A percentile compares a stretch with the other conserved stretches of the same genome.
These are phyloP conservation scores for Carposina sasakii DNA, from an alignment of 1,140 invertebrate genomes.

Conservation along the genomic window DNA sequence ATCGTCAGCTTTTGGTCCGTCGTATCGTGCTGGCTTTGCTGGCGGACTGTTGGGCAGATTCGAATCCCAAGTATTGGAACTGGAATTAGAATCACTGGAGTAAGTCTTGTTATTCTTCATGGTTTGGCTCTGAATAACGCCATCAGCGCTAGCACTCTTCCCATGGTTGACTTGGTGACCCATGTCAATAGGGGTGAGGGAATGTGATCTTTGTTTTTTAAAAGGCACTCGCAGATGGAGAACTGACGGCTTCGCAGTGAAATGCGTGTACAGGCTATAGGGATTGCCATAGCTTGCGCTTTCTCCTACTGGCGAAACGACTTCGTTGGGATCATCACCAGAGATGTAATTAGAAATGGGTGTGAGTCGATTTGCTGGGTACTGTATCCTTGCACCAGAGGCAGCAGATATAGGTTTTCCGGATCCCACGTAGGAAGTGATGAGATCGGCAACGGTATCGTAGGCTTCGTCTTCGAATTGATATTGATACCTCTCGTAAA, in stretches of 20 bases:
- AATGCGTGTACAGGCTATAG: constrained; percentile 68
- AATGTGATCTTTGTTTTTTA: constrained; percentile 80
- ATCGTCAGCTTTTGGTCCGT: constrained; percentile 56
- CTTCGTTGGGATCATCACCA: constrained; percentile 38
- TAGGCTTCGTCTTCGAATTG: constrained; percentile 96
- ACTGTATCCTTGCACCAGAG: constrained; percentile 89
- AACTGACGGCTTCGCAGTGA: constrained; percentile 71
- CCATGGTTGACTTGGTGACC: constrained; percentile 62
- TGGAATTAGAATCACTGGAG: constrained; percentile 46
- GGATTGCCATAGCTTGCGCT: constrained; percentile 49
- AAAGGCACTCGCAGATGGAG: constrained; percentile 76
- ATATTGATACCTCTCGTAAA: constrained; percentile 92
- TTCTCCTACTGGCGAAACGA: constrained; percentile 45
- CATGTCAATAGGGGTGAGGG: constrained; percentile 74
- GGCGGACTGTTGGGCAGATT: constrained; percentile 62
- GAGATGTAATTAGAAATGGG: constrained; percentile 56
- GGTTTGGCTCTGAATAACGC: constrained; percentile 71
- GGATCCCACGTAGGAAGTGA: constrained; percentile 95
- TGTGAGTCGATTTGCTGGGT: constrained; percentile 79
- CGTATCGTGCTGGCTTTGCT: constrained; percentile 64
- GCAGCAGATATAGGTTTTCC: constrained; percentile 87
- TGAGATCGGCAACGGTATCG: constrained; percentile 93
- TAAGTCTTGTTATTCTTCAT: constrained; percentile 49
- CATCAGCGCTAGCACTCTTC: constrained; percentile 77
- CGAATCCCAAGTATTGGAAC: constrained; percentile 56